Base-by-base conservation (phyloP, 2,888 invertebrate genomes). In the Trichopoda pennipes region DNA sequence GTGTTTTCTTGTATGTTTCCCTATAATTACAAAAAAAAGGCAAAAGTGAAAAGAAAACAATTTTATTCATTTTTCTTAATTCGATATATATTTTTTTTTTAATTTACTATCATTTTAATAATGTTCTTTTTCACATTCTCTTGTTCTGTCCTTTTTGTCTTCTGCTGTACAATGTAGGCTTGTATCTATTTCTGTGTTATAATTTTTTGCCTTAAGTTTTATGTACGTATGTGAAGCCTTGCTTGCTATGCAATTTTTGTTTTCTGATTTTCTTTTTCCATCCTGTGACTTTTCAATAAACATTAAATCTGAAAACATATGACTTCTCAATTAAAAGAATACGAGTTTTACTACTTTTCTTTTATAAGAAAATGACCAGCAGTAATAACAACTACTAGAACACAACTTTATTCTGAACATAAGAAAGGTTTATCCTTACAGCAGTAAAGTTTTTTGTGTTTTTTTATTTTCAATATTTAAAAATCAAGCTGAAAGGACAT, bases 221-320 rank as follows among this genome's bases (percentile, higher is more conserved):
- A 56, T 60, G 78, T 74, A 74, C n/a, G n/a, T n/a, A 80, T 70
- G 38, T 64, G 74, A 74, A 58, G 28, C 74, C 58, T 74, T 53
- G 8, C n/a, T 79, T 61, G 21, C 32, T 47, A 3, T 66, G n/a
- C n/a, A 61, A 42, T 3, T 53, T 47, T 38, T 42, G 8, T 47
- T 19, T 23, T 23, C 49, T 66, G 58, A 21, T 74, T 56, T 47
- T 28, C 8, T 72, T 49, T 70, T n/a, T 51, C 28, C 58, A 44
- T 69, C 75, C 64, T 64, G 47, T 56, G 32, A 80, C 80, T 74
- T 69, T 64, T 70, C 69, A 64, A 64, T 75, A 70, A 49, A 68
- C 69, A 74, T 74, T 80, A 74, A 72, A 69, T 51, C 51, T 63
- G 69, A 55, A 56, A 63, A 55, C 73, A 70, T 75, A 70, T 70